Conservation (phyloP, 2,113 vertebrate species). For the Ctenodactylus gundi region DNA sequence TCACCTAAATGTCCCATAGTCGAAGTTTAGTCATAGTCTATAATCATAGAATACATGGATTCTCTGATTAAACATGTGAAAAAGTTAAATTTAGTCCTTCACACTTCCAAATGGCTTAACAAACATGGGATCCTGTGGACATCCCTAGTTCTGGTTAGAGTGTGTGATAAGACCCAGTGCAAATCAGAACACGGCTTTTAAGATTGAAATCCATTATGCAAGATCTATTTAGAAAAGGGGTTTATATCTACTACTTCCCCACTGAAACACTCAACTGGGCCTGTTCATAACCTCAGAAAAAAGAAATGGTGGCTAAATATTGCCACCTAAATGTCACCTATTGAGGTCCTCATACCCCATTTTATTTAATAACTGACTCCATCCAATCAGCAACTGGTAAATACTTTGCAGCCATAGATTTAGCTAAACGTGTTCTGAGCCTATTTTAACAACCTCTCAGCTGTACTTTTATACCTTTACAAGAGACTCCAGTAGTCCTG, state of each 20-base stretch:
- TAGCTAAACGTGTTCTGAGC: background rate
- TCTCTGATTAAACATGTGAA: background rate
- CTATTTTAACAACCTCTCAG: background rate
- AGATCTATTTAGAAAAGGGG: background rate
- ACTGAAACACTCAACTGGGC: background rate
- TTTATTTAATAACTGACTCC: background rate
- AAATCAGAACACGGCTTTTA: background rate
- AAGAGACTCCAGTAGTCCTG: background rate
- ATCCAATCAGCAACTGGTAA: background rate
- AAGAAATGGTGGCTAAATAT: background rate
- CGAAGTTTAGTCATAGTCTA: too few species aligned
- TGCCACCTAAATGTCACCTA: background rate
- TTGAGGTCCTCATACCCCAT: too few species aligned
- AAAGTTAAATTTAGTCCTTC: background rate
- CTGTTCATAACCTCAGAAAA: background rate
- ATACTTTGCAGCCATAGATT: background rate
- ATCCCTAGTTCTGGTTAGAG: background rate
- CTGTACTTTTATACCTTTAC: background rate
- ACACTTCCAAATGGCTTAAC: background rate
- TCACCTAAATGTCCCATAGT: background rate
- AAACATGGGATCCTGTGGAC: background rate
- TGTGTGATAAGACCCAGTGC: background rate
- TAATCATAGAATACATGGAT: too few species aligned
- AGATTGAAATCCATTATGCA: background rate
- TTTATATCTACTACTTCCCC: background rate